A percentile compares a stretch with the other conserved stretches of the same genome.
Evolutionary conservation across 2,888 invertebrate genomes (phyloP).

Genomic region (Amphipyra berbera): DNA sequence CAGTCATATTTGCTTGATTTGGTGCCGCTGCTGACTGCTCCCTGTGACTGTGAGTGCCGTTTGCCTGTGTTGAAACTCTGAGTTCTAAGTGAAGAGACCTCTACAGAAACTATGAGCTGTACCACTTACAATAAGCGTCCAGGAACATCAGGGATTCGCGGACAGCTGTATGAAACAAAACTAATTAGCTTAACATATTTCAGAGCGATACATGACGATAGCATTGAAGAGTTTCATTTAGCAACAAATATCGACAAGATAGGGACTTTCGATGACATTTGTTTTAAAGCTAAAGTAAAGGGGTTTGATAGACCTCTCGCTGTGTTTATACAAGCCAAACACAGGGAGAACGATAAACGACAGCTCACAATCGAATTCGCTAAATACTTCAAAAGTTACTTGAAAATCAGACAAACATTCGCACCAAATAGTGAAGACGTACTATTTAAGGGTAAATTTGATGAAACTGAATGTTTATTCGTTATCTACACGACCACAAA

Average conservation of each 20-base stretch:
- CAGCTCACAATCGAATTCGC: slow-evolving; percentile 23
- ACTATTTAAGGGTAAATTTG: slow-evolving; percentile 30
- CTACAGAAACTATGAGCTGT: background rate
- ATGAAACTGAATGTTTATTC: slow-evolving; percentile 32
- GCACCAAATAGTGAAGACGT: slow-evolving; percentile 13
- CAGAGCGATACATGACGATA: slow-evolving; percentile 26
- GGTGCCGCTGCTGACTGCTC: too few species aligned
- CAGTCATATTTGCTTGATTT: too few species aligned
- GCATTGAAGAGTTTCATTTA: slow-evolving; percentile 39
- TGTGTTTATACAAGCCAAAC: slow-evolving; percentile 51
- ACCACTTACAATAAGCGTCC: slow-evolving; percentile 18
- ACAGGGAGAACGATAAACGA: slow-evolving; percentile 37
- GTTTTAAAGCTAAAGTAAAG: slow-evolving; percentile 35
- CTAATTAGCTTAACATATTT: slow-evolving; percentile 48
- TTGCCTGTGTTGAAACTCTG: too few species aligned
- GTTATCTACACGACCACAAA: slow-evolving; percentile 48
- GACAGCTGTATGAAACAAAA: slow-evolving; percentile 53
- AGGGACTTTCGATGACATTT: slow-evolving; percentile 53
- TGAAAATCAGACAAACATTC: slow-evolving; percentile 37
- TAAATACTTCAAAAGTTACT: slow-evolving; percentile 44
- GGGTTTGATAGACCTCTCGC: slow-evolving; percentile 12
- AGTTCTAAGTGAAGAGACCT: background rate
- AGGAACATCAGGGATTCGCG: slow-evolving; percentile 45
- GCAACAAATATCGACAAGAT: slow-evolving; percentile 51
- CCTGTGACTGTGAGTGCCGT: too few species aligned